Conservation (phyloP, 2,113 vertebrate species). For the Corythaixoides concolor region DNA sequence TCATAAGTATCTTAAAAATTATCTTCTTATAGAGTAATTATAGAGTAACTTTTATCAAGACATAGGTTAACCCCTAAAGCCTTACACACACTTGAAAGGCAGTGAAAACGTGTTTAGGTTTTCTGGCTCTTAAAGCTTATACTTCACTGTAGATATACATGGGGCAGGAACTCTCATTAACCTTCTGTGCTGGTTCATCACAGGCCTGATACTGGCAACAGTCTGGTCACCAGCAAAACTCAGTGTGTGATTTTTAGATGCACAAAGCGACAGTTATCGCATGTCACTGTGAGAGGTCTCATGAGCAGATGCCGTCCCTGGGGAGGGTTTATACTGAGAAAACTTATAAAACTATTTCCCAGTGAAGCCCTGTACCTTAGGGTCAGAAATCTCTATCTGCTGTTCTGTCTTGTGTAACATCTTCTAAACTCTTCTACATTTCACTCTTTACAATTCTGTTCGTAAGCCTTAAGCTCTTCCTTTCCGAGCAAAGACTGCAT, state of each 20-base stretch:
- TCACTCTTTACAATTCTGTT: neutral
- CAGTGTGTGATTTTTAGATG: neutral
- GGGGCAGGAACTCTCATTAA: neutral
- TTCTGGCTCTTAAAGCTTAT: neutral
- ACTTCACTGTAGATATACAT: neutral
- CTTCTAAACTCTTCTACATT: neutral
- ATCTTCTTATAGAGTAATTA: neutral
- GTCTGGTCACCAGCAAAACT: neutral
- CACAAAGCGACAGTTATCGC: accelerated
- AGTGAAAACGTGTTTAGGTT: neutral
- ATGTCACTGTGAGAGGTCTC: neutral
- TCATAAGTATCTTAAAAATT: neutral
- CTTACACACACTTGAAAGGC: neutral
- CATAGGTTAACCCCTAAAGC: neutral
- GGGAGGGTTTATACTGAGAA: neutral
- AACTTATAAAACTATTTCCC: neutral
- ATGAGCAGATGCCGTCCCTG: neutral
- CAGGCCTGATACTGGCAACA: neutral
- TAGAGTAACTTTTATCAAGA: neutral
- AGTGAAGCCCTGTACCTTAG: neutral
- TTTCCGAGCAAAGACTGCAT: neutral
- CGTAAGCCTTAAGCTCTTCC: neutral
- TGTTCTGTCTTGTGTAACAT: neutral
- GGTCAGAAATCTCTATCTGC: neutral
- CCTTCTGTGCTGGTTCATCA: neutral